Evolutionary conservation across 2,888 invertebrate species (phyloP).

Genomic region (Pseudeuparius sepicola): DNA sequence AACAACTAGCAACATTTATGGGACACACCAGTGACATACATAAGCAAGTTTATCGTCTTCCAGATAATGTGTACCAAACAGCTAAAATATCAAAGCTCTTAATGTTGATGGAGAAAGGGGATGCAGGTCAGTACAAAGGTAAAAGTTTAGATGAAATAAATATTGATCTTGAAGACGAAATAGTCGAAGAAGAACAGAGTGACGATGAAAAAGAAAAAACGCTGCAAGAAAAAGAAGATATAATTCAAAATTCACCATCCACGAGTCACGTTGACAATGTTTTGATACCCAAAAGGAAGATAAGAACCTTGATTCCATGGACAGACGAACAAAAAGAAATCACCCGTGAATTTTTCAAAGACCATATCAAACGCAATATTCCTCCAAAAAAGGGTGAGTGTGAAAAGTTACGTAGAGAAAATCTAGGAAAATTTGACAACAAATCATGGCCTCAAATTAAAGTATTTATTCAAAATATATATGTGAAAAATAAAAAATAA

Average conservation of each 20-base stretch:
- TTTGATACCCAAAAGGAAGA: background rate
- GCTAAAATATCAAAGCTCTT: slow-evolving; percentile 21
- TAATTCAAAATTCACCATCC: too few species aligned
- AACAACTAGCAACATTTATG: slow-evolving; percentile 25
- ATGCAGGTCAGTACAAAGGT: slow-evolving; percentile 20
- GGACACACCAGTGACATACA: slow-evolving; percentile 24
- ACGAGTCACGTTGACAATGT: too few species aligned
- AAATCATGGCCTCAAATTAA: slow-evolving; percentile 21
- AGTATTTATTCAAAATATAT: slow-evolving; percentile 19
- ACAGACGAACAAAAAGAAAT: slow-evolving; percentile 17
- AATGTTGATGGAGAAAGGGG: slow-evolving; percentile 21
- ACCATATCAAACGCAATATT: slow-evolving; percentile 14
- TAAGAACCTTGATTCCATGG: slow-evolving; percentile 14
- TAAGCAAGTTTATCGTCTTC: slow-evolving; percentile 15
- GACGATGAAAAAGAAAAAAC: slow-evolving; percentile 1
- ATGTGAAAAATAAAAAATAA: too few species aligned
- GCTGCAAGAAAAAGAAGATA: too few species aligned
- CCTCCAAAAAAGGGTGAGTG: slow-evolving; percentile 19
- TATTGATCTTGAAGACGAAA: slow-evolving; percentile 19
- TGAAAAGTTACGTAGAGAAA: slow-evolving; percentile 11
- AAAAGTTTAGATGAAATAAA: slow-evolving; percentile 21
- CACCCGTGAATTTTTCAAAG: slow-evolving; percentile 11
- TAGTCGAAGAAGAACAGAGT: slow-evolving; percentile 1
- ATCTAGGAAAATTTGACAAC: slow-evolving; percentile 15
- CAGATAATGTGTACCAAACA: slow-evolving; percentile 19